phyloP scores from a whole-genome alignment of 1,140 invertebrate genomes.

The Mycetomoellerius zeteki region DNA sequence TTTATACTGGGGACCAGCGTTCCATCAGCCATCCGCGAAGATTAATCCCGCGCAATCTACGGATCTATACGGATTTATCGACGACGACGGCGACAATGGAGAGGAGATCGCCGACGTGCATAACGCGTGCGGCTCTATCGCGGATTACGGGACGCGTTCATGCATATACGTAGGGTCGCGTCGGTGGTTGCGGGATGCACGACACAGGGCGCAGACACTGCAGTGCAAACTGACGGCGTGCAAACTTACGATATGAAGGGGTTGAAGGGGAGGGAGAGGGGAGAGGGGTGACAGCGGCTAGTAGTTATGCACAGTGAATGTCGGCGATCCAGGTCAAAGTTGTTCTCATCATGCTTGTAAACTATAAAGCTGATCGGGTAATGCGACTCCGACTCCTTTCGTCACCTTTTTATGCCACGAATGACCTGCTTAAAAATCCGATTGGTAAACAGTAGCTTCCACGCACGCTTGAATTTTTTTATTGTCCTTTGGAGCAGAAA shows the following conservation, averaged over 20 bases:
- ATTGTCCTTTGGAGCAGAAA: background rate
- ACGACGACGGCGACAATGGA: background rate
- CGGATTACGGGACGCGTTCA: conserved; percentile 29
- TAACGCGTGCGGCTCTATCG: conserved; percentile 11
- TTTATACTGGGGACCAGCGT: background rate
- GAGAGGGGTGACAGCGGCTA: conserved; percentile 79
- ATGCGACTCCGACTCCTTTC: conserved; percentile 39
- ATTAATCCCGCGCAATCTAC: conserved; percentile 39
- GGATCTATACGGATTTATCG: conserved; percentile 37
- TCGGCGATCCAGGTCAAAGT: conserved; percentile 84
- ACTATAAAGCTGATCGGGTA: conserved; percentile 68
- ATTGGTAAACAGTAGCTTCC: conserved; percentile 69
- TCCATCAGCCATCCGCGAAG: background rate
- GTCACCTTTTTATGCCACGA: conserved; percentile 37
- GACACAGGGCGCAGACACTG: conserved; percentile 41
- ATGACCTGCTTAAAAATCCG: conserved; percentile 49
- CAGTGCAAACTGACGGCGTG: conserved; percentile 29
- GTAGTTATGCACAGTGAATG: conserved; percentile 77
- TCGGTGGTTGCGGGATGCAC: conserved; percentile 22
- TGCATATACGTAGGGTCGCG: conserved; percentile 18
- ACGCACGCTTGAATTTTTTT: conserved; percentile 17
- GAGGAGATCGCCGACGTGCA: conserved; percentile 7
- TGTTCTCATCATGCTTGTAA: conserved; percentile 77
- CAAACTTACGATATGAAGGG: conserved; percentile 47
- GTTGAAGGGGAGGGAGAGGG: conserved; percentile 67